phyloP scores from a whole-genome alignment of 2,888 invertebrate genomes.

The Apamea crenata region DNA sequence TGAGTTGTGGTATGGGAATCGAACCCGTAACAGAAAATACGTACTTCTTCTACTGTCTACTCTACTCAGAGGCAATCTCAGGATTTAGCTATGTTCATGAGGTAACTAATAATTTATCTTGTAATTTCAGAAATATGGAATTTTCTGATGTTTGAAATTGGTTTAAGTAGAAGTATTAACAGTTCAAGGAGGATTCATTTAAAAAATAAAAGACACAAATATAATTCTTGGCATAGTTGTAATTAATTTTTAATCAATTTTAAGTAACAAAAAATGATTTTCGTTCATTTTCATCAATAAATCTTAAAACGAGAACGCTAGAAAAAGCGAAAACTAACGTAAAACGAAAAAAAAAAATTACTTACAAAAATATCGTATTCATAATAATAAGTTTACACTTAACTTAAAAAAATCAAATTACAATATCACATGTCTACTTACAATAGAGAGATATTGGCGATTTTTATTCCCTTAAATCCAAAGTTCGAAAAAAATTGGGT shows the following conservation, averaged over 20 bases:
- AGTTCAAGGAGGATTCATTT: constrained; percentile 4
- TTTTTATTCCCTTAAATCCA: constrained; percentile 78
- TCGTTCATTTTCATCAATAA: constrained; percentile 86
- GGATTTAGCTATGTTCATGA: neutral
- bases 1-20: constrained; percentile 3
- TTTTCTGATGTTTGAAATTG: neutral
- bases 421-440: constrained; percentile 91
- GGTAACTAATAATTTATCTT: neutral
- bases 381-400: constrained; percentile 88
- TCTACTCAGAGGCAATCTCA: neutral
- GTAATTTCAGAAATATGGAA: neutral
- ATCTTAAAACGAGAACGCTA: constrained; percentile 88
- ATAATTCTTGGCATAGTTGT: constrained; percentile 89
- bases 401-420: constrained; percentile 86
- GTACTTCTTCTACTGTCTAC: neutral
- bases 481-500: constrained; percentile 78
- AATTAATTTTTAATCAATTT: constrained; percentile 90
- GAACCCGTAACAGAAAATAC: neutral
- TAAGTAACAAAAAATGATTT: constrained; percentile 88
- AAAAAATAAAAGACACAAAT: constrained; percentile 79
- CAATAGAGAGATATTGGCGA: constrained; percentile 90
- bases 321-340: constrained; percentile 87
- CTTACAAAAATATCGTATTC: constrained; percentile 89
- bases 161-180: too few species aligned
- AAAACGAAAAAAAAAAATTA: constrained; percentile 85